Conservation (phyloP, 2,797 vertebrate species). For the Sternotherus odoratus region DNA sequence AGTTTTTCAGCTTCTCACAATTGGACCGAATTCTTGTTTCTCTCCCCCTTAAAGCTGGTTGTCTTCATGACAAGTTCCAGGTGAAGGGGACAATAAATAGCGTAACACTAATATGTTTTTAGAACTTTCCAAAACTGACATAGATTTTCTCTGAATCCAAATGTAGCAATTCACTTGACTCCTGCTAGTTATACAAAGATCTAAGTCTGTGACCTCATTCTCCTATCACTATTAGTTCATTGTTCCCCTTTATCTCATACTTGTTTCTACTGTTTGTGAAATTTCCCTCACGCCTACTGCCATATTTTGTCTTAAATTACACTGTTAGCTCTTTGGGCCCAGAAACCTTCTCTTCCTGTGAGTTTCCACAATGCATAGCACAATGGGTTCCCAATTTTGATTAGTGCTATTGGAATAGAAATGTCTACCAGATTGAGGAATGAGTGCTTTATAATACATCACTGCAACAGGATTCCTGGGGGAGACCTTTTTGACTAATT, state of each 20-base stretch:
- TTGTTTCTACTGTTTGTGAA: background rate
- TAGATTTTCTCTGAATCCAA: background rate
- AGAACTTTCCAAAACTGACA: too few species aligned
- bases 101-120: background rate
- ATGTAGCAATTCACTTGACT: background rate
- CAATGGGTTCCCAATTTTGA: background rate
- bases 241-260: background rate
- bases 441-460: background rate
- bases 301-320: background rate
- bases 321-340: background rate
- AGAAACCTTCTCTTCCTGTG: background rate
- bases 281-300: too few species aligned
- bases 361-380: background rate
- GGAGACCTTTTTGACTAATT: too few species aligned
- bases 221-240: background rate
- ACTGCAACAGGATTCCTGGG: background rate
- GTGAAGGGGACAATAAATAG: background rate
- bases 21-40: background rate
- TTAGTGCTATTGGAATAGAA: background rate
- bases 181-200: background rate
- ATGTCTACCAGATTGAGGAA: background rate
- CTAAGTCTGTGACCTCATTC: background rate
- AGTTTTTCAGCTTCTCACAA: too few species aligned
- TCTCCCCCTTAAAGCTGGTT: background rate
- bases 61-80: background rate